A percentile compares a stretch with the other conserved stretches of the same genome.
These are phyloP conservation scores for Drosophila gunungcola DNA, from an alignment of 1,140 invertebrate species.

Conservation along the genomic window DNA sequence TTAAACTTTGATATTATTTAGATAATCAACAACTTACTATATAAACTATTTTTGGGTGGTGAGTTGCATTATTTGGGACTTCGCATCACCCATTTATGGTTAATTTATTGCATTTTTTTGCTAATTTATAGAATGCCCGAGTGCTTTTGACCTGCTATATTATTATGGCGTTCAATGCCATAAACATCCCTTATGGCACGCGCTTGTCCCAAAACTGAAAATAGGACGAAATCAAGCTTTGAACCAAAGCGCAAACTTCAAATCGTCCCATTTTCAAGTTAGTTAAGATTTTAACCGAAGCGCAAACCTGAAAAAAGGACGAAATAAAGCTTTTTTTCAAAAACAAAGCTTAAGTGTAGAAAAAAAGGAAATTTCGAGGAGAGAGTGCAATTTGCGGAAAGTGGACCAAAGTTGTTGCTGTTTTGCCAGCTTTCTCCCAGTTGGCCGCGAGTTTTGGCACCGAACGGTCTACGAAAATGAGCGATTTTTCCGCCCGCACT, in stretches of 20 bases:
- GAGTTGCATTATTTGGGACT: too few species aligned
- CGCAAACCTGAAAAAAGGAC: not conserved
- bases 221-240: not conserved
- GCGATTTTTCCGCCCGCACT: slow-evolving; percentile 23
- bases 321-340: not conserved
- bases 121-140: not conserved
- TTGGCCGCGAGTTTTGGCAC: slow-evolving; percentile 65
- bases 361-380: not conserved
- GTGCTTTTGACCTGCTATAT: not conserved
- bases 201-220: not conserved
- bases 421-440: slow-evolving; percentile 40
- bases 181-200: not conserved
- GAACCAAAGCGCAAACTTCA: not conserved
- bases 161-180: not conserved
- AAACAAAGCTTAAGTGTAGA: not conserved
- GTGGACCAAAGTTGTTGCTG: slow-evolving; percentile 50
- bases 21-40: too few species aligned
- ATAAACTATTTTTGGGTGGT: too few species aligned
- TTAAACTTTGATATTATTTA: too few species aligned
- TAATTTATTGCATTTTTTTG: not conserved
- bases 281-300: not conserved
- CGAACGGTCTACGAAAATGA: slow-evolving; percentile 51
- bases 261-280: not conserved
- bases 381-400: not conserved
- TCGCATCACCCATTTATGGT: not conserved